Evolutionary conservation across 2,113 vertebrate genomes (phyloP).

Genomic region (Aegotheles bennettii): DNA sequence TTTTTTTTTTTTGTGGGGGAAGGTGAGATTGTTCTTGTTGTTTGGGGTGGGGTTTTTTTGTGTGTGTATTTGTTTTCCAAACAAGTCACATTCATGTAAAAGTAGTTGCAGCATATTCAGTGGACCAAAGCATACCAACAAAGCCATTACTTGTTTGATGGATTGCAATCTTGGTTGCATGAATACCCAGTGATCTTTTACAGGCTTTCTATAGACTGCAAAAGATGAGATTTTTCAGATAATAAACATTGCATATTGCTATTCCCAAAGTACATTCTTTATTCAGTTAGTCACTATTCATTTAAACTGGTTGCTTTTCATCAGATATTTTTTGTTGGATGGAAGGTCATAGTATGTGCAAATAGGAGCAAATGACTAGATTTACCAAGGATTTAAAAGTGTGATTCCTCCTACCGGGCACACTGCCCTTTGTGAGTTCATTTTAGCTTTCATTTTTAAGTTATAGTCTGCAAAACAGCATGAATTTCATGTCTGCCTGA

Average conservation of each 20-base stretch:
- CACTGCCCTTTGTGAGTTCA: neutral
- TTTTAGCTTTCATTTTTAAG: neutral
- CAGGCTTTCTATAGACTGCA: neutral
- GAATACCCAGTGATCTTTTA: neutral
- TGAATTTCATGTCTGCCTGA: neutral
- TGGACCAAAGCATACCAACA: neutral
- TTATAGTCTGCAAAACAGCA: neutral
- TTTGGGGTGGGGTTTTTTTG: neutral
- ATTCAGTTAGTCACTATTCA: neutral
- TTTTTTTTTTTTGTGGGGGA: too few species aligned
- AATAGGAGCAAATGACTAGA: neutral
- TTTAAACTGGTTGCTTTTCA: neutral
- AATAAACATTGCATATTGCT: neutral
- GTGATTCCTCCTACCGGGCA: neutral
- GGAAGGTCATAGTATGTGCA: neutral
- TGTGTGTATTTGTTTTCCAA: neutral
- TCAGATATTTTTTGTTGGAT: neutral
- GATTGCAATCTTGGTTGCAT: neutral
- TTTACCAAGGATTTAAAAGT: neutral
- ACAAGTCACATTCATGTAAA: neutral
- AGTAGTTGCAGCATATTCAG: neutral
- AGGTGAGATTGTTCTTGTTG: rapidly evolving
- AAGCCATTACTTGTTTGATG: neutral
- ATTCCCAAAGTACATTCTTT: neutral
- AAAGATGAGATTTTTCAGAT: neutral